Evolutionary conservation across 2,888 invertebrate genomes (phyloP).

Genomic region (Rhingia campestris): DNA sequence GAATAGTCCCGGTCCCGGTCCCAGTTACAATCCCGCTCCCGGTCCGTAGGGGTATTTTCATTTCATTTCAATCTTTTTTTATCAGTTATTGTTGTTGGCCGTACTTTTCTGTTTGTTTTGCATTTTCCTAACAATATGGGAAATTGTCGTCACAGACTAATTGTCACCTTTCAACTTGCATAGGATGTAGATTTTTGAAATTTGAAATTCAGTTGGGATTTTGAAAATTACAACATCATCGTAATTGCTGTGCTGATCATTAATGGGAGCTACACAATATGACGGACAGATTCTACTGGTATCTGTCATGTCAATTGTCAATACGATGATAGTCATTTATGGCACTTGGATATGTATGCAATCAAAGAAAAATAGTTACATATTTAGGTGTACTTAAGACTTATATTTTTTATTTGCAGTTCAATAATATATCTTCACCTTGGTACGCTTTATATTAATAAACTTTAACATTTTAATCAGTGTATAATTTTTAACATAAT

Average conservation of each 20-base stretch:
- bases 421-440: too few species aligned
- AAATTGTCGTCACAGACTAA: slow-evolving; percentile 61
- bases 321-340: too few species aligned
- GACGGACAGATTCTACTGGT: background rate
- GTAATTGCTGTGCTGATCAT: background rate
- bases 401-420: too few species aligned
- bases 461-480: too few species aligned
- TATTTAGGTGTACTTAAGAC: too few species aligned
- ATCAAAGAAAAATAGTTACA: too few species aligned
- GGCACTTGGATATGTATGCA: too few species aligned
- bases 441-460: too few species aligned
- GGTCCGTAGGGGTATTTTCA: slow-evolving; percentile 34
- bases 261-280: background rate
- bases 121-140: slow-evolving; percentile 42
- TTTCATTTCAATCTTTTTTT: slow-evolving; percentile 1
- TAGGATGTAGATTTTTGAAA: slow-evolving; percentile 30
- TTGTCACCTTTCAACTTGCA: slow-evolving; percentile 63
- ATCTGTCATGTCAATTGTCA: background rate
- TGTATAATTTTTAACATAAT: too few species aligned
- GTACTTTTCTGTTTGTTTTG: slow-evolving; percentile 18
- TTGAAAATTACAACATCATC: slow-evolving; percentile 27
- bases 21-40: too few species aligned
- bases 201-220: slow-evolving; percentile 50
- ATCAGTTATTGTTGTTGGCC: slow-evolving; percentile 1
- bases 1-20: slow-evolving; percentile 30